These are phyloP conservation scores for Leptura quadrifasciata DNA, from an alignment of 2,888 invertebrate genomes.

Conservation along the genomic window DNA sequence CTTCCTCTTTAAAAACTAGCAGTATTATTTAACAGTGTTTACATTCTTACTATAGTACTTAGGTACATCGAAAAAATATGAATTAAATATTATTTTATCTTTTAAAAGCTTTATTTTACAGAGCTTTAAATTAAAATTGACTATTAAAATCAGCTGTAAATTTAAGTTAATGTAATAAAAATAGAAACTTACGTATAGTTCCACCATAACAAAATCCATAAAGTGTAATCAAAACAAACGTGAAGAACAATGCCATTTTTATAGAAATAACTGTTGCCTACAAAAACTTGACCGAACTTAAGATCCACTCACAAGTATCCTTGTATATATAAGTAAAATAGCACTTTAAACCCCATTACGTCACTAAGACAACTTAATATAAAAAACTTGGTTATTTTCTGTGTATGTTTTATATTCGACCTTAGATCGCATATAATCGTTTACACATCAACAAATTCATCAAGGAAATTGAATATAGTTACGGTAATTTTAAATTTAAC, in stretches of 20 bases:
- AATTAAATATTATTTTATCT: no score
- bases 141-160: no score
- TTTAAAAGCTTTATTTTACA: no score
- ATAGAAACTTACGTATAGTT: slow-evolving; percentile 1
- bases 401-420: not conserved
- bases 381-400: not conserved
- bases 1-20: no score
- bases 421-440: not conserved
- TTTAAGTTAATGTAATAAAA: not conserved
- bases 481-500: not conserved
- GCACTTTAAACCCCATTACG: not conserved
- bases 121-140: no score
- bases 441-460: not conserved
- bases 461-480: not conserved
- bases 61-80: no score
- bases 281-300: not conserved
- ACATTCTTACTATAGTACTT: no score
- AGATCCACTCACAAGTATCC: not conserved
- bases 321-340: slow-evolving; percentile 7
- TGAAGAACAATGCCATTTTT: not conserved
- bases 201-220: not conserved
- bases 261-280: not conserved
- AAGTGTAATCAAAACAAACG: not conserved
- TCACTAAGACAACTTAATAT: not conserved
- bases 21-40: no score